Evolutionary conservation across 1,140 invertebrate genomes (phyloP), one percentile per base, ranked within the genome.

Genomic region (Paramacrobiotus metropolitanus): DNA sequence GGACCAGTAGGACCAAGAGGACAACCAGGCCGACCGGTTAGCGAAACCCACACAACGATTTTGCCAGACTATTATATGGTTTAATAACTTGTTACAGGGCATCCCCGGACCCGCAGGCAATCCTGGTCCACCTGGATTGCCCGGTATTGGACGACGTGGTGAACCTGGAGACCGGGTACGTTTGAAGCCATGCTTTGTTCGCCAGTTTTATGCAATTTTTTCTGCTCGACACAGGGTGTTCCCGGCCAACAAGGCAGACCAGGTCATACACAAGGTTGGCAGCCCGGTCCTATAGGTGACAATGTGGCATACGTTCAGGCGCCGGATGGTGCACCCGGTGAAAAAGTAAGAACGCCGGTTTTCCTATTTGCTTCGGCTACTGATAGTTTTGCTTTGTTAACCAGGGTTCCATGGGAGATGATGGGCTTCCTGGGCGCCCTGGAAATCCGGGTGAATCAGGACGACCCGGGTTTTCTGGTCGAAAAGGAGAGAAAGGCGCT

Each of bases 351-450:
- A 40, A 15, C n/a, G 9, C 9, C 9, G 0, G n/a, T n/a, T 40
- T 40, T 40, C n/a, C n/a, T 40, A 40, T 40, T 40, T n/a, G 9
- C n/a, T 40, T 40, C 34, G 9, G 34, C 34, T 40, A 15, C n/a
- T 40, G n/a, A 40, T n/a, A 40, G 34, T 40, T 9, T 40, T 15
- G n/a, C n/a, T 40, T 9, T 40, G 34, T n/a, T 15, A 9, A n/a
- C 9, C n/a, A 40, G 48, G 48, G 48, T 55, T 15, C 15, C 24
- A 15, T 15, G 9, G 48, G 64, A 44, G 62, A 60, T 29, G 34
- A 44, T n/a, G 62, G 64, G 21, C 62, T 62, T 28, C 61, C 64
- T 20, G 64, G 64, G 28, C 55, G 44, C 20, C 55, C 61, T 62
- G 61, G 61, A n/a, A 59, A 59, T 59, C 48, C 30, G 29, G 61